These are phyloP conservation scores for Diadema setosum DNA, from an alignment of 35 echinoderm and acorn worm species.

Conservation along the genomic window DNA sequence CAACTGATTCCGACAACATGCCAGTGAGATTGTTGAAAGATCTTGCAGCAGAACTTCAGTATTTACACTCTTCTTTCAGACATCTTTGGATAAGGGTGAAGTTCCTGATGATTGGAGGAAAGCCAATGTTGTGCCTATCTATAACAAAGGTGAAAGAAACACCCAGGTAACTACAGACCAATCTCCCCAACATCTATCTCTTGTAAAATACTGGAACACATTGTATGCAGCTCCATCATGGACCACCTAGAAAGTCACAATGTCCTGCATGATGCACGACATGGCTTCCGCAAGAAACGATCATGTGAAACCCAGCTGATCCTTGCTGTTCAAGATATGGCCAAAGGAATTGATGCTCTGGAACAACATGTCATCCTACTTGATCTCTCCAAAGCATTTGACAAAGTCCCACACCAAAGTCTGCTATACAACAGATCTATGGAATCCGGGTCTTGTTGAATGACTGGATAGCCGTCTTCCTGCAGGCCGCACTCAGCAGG, in stretches of 20 bases:
- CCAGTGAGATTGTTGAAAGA: too few relatives aligned
- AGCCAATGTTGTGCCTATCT: conserved; percentile 41
- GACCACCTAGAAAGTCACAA: background rate
- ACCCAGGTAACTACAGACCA: too few relatives aligned
- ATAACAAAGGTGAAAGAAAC: conserved; percentile 32
- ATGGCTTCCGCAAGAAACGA: conserved; percentile 9
- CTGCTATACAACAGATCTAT: too few relatives aligned
- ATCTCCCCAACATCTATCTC: conserved; percentile 10
- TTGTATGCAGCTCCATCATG: background rate
- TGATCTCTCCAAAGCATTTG: background rate
- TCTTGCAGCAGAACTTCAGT: too few relatives aligned
- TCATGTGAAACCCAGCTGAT: conserved; percentile 34
- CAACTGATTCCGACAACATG: background rate
- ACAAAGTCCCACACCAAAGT: background rate
- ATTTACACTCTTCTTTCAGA: background rate
- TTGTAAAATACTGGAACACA: conserved; percentile 39
- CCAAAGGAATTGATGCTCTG: conserved; percentile 17
- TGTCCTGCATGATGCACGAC: background rate
- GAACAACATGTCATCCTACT: background rate
- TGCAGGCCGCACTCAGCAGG: too few relatives aligned
- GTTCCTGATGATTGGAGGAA: conserved; percentile 9
- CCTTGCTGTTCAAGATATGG: background rate
- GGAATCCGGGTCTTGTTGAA: too few relatives aligned
- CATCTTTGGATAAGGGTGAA: background rate
- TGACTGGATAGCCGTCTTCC: too few relatives aligned